phyloP scores from a whole-genome alignment of 2,113 vertebrate species.

The Hepsetus odoe region DNA sequence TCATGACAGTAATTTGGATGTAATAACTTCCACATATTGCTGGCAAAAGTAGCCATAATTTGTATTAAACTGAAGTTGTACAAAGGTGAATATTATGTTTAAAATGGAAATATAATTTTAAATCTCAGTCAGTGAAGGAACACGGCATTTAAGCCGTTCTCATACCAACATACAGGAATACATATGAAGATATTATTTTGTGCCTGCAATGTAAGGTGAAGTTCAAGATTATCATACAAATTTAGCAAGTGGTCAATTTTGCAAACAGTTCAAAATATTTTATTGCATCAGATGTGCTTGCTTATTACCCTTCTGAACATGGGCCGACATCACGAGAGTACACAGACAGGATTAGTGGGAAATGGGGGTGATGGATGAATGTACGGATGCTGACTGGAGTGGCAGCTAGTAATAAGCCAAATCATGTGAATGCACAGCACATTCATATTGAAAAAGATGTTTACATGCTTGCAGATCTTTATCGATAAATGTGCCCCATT shows the following conservation, averaged over 20 bases:
- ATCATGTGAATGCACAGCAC: neutral
- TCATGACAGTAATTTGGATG: too few relatives aligned
- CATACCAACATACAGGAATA: neutral
- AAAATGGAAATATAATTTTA: too few relatives aligned
- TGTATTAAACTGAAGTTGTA: too few relatives aligned
- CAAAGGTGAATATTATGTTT: too few relatives aligned
- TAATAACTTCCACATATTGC: too few relatives aligned
- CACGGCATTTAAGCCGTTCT: too few relatives aligned
- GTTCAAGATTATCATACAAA: neutral
- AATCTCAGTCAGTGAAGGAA: too few relatives aligned
- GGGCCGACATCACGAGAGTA: conserved; percentile 14
- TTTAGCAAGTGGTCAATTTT: neutral
- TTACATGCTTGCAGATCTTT: neutral
- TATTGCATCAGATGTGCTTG: conserved; percentile 11
- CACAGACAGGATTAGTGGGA: conserved; percentile 17
- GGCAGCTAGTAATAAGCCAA: conserved; percentile 5
- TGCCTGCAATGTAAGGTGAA: neutral
- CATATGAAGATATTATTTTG: neutral
- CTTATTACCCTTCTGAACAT: neutral
- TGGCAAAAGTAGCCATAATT: too few relatives aligned
- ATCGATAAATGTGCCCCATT: neutral
- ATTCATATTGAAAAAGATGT: neutral
- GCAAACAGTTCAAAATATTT: neutral
- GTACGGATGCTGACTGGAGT: conserved; percentile 22
- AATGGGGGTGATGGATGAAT: conserved; percentile 10